Evolutionary conservation across 2,113 vertebrate genomes (phyloP).

Genomic region (Halichoeres trimaculatus): DNA sequence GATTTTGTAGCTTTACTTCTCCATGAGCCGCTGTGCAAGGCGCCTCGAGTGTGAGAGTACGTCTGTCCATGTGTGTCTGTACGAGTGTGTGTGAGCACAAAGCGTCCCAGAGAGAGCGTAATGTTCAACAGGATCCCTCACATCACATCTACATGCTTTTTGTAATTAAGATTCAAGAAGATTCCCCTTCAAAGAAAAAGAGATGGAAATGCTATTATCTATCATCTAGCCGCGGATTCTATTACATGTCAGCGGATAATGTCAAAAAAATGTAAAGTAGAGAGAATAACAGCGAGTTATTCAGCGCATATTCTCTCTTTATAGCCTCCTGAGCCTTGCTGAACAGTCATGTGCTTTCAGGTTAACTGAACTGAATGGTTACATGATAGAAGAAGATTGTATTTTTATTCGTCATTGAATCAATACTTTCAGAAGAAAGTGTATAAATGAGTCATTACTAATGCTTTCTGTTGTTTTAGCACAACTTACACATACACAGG

Average conservation of each 20-base stretch:
- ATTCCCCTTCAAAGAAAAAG: slow-evolving; percentile 23
- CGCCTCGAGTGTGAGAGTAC: too few relatives aligned
- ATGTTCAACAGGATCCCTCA: slow-evolving; percentile 9
- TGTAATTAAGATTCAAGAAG: slow-evolving; percentile 36
- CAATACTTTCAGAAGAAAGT: slow-evolving; percentile 31
- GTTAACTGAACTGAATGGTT: slow-evolving; percentile 26
- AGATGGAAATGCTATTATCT: slow-evolving; percentile 47
- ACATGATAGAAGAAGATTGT: not conserved
- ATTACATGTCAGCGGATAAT: slow-evolving; percentile 48
- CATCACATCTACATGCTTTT: slow-evolving; percentile 18
- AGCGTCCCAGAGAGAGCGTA: not conserved
- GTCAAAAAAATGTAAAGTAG: slow-evolving; percentile 50
- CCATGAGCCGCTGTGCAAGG: not conserved
- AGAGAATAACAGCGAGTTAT: slow-evolving; percentile 27
- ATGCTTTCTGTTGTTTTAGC: not conserved
- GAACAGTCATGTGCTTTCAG: slow-evolving; percentile 16
- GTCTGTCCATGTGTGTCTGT: not conserved
- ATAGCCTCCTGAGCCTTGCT: slow-evolving; percentile 11
- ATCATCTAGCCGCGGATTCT: slow-evolving; percentile 41
- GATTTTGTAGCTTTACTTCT: slow-evolving; percentile 43
- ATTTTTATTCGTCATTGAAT: slow-evolving; percentile 21
- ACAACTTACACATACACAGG: not conserved
- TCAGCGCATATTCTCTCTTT: slow-evolving; percentile 34
- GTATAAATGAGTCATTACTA: not conserved
- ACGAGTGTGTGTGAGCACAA: not conserved